Base-by-base conservation (phyloP, 2,113 vertebrate genomes). In the Gymnogyps californianus region DNA sequence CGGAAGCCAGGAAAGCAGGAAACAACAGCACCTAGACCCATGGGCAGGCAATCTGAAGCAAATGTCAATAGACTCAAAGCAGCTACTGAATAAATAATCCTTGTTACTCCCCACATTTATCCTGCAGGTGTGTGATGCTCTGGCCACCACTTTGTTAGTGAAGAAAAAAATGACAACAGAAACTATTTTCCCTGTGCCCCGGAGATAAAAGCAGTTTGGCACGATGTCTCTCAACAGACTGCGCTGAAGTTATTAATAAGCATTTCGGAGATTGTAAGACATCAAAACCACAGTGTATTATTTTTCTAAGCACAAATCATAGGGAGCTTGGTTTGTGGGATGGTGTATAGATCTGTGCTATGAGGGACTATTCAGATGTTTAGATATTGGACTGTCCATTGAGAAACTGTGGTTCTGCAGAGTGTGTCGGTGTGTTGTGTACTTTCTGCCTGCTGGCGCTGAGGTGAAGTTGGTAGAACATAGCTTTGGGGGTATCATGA, bases 21-120 rank as follows among this genome's bases (percentile, higher is more conserved):
- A 74, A 36, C 47, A 82, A 0, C 14, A 5, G 52, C 91, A 85
- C 61, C 51, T 77, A 70, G 81, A 61, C 24, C 54, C 0, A 1
- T 47, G 89, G 82, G 74, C 86, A 90, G 93, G 89, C 96, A 85
- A 66, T 44, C 91, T 82, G 95, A 80, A 34, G 91, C 1, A 32
- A 72, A 92, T 91, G 79, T 79, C 85, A 71, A 26, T 77, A 18
- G 89, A 67, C 82, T 81, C n/a, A 78, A 65, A 93, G 58, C 82
- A 97, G 74, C 82, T 88, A 62, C 71, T 93, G 87, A 78, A 42
- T 83, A 94, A 93, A 90, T 91, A 91, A 44, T 64, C 84, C 40
- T 31, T 42, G 42, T 67, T 87, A 52, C 64, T 78, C 75, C 78
- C 62, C 7, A 4, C 9, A 0, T 70, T 77, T 87, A 18, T 74